Evolutionary conservation across 2,113 vertebrate genomes (phyloP), one percentile per base, ranked within the genome.

Genomic region (Stigmatopora nigra): DNA sequence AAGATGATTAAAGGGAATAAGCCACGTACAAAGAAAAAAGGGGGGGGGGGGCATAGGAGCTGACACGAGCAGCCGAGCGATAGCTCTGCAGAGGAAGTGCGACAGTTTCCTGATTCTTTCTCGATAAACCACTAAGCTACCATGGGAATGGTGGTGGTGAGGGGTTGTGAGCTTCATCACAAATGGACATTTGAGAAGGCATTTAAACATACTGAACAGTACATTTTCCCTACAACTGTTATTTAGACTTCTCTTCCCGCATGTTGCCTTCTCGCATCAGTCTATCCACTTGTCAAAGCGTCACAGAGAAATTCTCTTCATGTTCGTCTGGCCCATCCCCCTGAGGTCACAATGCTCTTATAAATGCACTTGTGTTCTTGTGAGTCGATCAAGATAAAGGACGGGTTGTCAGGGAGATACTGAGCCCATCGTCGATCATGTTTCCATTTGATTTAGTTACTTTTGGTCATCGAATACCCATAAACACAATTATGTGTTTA

Each of bases 1-100:
- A 0, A 31, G 55, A 67, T 58, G 25, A 62, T 59, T 52, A 11
- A 11, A 67, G 64, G n/a, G 70, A 73, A 51, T 22, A 41, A 76
- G 69, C 49, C 67, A 70, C 70, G 52, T 61, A 70, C 68, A 63
- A 76, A 80, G 70, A 62, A 70, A 55, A 63, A 67, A 76, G 80
- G 80, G 75, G 75, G 82, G 79, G 76, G 73, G 75, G 82, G 79
- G 76, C 73, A 83, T 82, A 82, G 77, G 79, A 81, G 84, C 82
- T 81, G 82, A 90, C 87, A 90, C 85, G 77, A 84, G 78, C 84
- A 87, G 84, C 78, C 84, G 85, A 86, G 75, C 73, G 80, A 89
- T 84, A 79, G 78, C 88, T 90, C 90, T 89, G 89, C 89, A 91
- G 89, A 86, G 86, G 84, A 87, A 91, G 89, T 89, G 89, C 84